These are phyloP conservation scores for Oryzaephilus surinamensis DNA, from an alignment of 1,140 invertebrate genomes.

Conservation along the genomic window DNA sequence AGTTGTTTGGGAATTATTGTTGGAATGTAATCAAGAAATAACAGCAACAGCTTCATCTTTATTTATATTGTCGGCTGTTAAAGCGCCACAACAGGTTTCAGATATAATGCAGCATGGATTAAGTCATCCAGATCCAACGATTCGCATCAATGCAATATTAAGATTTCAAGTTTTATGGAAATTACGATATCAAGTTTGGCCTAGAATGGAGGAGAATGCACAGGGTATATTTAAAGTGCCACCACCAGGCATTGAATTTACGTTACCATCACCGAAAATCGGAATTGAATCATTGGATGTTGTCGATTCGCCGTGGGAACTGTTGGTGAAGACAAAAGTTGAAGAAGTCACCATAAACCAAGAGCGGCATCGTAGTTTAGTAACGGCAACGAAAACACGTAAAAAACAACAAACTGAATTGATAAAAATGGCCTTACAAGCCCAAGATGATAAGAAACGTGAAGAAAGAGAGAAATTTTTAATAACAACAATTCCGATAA, in stretches of 20 bases:
- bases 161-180: slow-evolving; percentile 95
- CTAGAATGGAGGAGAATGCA: slow-evolving; percentile 95
- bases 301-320: slow-evolving; percentile 98
- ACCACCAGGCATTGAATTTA: slow-evolving; percentile 97
- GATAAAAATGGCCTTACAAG: slow-evolving; percentile 86
- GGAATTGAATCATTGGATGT: slow-evolving; percentile 89
- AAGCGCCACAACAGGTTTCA: slow-evolving; percentile 75
- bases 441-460: slow-evolving; percentile 90
- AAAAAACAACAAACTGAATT: slow-evolving; percentile 98
- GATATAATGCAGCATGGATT: slow-evolving; percentile 81
- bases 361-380: slow-evolving; percentile 89
- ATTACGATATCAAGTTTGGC: slow-evolving; percentile 96
- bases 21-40: slow-evolving; percentile 53
- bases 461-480: slow-evolving; percentile 92
- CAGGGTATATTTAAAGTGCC: slow-evolving; percentile 93
- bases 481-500: slow-evolving; percentile 95
- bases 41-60: slow-evolving; percentile 74
- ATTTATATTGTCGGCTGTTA: slow-evolving; percentile 85
- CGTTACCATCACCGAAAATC: slow-evolving; percentile 95
- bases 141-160: slow-evolving; percentile 68
- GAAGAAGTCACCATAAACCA: slow-evolving; percentile 99
- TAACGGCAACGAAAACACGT: slow-evolving; percentile 95
- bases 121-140: slow-evolving; percentile 66
- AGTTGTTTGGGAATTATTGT: slow-evolving; percentile 86
- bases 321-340: slow-evolving; percentile 94